Conservation (phyloP, 2,888 invertebrate species). For the Automeris io region DNA sequence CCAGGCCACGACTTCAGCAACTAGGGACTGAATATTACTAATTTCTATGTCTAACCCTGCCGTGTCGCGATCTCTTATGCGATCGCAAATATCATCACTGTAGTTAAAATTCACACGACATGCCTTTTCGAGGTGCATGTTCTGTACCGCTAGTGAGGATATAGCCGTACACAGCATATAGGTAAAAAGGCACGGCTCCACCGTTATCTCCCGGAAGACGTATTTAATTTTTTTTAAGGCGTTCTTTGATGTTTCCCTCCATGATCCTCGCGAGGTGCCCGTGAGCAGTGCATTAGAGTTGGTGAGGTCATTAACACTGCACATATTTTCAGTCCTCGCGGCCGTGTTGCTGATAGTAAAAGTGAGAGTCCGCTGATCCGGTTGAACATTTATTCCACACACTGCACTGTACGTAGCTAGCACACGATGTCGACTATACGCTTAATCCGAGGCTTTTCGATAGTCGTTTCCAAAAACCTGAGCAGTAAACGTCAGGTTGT, state of each 20-base stretch:
- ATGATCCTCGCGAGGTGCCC: conserved; percentile 33
- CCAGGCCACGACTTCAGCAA: conserved; percentile 75
- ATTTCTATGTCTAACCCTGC: conserved; percentile 58
- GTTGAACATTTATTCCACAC: conserved; percentile 37
- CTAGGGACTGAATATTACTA: conserved; percentile 63
- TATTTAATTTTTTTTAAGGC: conserved; percentile 50
- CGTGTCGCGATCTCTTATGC: conserved; percentile 55
- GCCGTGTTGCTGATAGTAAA: conserved; percentile 44
- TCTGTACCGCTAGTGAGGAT: conserved; percentile 78
- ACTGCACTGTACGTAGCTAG: conserved; percentile 40
- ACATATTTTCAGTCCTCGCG: conserved; percentile 40
- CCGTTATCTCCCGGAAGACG: conserved; percentile 67
- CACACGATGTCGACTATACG: conserved; percentile 44
- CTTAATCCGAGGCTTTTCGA: conserved; percentile 55
- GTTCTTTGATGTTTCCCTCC: conserved; percentile 51
- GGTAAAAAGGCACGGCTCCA: conserved; percentile 81
- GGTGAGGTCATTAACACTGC: conserved; percentile 45
- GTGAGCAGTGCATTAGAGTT: conserved; percentile 58
- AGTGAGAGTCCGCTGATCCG: conserved; percentile 51
- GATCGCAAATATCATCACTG: conserved; percentile 72
- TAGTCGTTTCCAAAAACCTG: conserved; percentile 64
- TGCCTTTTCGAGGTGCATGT: conserved; percentile 78
- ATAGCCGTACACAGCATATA: conserved; percentile 80
- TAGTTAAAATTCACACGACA: conserved; percentile 73
- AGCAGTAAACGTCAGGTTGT: conserved; percentile 61